These are phyloP conservation scores for Enteromius fasciolatus DNA, from an alignment of 2,797 vertebrate genomes.

Conservation along the genomic window DNA sequence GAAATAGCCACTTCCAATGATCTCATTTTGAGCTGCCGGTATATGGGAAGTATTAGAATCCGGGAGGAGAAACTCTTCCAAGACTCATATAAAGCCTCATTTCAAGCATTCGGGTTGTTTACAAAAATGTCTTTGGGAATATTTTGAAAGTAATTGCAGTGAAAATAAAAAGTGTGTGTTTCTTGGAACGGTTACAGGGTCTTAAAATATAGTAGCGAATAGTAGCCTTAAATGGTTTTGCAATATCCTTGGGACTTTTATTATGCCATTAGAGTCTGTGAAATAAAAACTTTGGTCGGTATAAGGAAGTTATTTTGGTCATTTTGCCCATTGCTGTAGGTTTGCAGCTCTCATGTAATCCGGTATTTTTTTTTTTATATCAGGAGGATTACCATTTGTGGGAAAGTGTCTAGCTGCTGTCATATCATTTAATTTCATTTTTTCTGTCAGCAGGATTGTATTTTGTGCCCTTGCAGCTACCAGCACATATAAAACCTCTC, in stretches of 20 bases:
- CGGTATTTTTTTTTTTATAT: conserved; percentile 1
- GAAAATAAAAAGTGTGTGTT: conserved; percentile 49
- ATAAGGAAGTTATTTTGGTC: conserved; percentile 21
- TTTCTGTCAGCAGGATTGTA: conserved; percentile 16
- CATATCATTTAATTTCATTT: background rate
- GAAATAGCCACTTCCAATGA: conserved; percentile 39
- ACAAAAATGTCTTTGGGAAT: conserved; percentile 41
- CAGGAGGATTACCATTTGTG: conserved; percentile 22
- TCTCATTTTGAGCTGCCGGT: conserved; percentile 39
- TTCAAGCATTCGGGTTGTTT: conserved; percentile 46
- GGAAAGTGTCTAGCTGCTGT: conserved; percentile 35
- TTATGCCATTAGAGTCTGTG: conserved; percentile 41
- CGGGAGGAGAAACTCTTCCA: conserved; percentile 21
- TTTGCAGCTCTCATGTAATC: conserved; percentile 20
- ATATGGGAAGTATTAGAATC: conserved; percentile 36
- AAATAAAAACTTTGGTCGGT: conserved; percentile 51
- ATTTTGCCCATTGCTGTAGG: background rate
- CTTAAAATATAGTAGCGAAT: conserved; percentile 30
- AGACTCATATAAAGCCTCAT: conserved; percentile 38
- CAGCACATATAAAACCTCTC: background rate
- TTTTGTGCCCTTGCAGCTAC: conserved; percentile 24
- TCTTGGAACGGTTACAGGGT: conserved; percentile 48
- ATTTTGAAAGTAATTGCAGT: conserved; percentile 45
- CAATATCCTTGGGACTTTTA: conserved; percentile 34
- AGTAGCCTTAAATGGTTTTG: conserved; percentile 34